Evolutionary conservation across 2,888 invertebrate species (phyloP), one percentile per base, ranked within the genome.

Genomic region (Allolobophora icterica): DNA sequence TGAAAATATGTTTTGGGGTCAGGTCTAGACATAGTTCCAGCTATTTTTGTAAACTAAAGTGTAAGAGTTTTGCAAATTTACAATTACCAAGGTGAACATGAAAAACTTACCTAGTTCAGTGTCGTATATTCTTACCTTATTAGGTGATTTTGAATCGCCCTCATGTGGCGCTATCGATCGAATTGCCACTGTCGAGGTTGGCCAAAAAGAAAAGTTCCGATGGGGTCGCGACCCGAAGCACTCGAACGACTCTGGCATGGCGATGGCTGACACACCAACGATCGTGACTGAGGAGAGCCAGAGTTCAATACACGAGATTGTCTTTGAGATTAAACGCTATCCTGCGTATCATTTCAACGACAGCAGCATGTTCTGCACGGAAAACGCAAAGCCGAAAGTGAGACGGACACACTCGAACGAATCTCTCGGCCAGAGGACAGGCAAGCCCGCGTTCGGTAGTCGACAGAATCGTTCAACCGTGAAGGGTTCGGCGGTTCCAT

Each of bases 351-450:
- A 58, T 30, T 58, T 87, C 87, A 87, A 21, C 13, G 38, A 87
- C 87, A 35, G 87, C 52, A 35, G 90, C 24, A 24, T 30, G 34
- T n/a, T 35, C 21, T 87, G 90, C 90, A 90, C 90, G 71, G 90
- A 90, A 35, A 52, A 90, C 34, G 71, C 90, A 8, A 90, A 90
- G 90, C 71, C 71, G 45, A 52, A 58, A n/a, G 45, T 90, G 90
- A n/a, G 90, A 38, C 52, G 90, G 34, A 34, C 90, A 19, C 90
- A 35, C 52, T 90, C 90, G 34, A 90, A 58, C 35, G 90, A 90
- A 58, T 90, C 83, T 33, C 71, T 90, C 15, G 35, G 87, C 24
- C 17, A 35, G 38, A 71, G 71, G 71, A 71, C 30, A n/a, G 38
- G 21, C 35, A 8, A 19, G 4, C 38, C 87, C 3, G 19, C 87